Conservation (phyloP, 2,888 invertebrate genomes). For the Lasioglossum pauxillum region DNA sequence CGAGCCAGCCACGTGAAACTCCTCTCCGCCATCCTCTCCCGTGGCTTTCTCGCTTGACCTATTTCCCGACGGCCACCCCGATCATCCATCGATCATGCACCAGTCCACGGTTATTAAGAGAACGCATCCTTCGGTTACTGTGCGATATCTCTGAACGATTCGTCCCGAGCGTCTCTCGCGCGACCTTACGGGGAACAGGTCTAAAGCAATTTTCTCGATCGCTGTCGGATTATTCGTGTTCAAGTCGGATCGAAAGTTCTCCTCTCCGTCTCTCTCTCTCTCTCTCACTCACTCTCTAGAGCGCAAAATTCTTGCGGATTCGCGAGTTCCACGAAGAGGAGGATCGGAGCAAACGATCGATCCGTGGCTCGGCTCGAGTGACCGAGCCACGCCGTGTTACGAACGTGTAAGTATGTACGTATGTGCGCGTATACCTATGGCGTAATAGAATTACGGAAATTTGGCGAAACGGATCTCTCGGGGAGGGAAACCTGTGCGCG, state of each 20-base stretch:
- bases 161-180: not conserved
- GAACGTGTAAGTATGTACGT: not conserved
- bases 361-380: not conserved
- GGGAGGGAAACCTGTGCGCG: constrained; percentile 53
- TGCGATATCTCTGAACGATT: not conserved
- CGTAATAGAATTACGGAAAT: constrained; percentile 25
- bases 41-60: constrained; percentile 28
- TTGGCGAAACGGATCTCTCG: constrained; percentile 44
- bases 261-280: not conserved
- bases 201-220: not conserved
- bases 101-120: not conserved
- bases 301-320: not conserved
- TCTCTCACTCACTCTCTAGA: not conserved
- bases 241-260: too few species aligned
- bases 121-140: not conserved
- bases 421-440: not conserved
- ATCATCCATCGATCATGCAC: constrained; percentile 1
- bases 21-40: constrained; percentile 12
- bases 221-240: not conserved
- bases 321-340: not conserved
- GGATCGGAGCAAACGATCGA: constrained; percentile 21
- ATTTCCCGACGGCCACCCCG: constrained; percentile 11
- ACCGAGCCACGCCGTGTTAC: not conserved
- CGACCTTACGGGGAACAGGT: not conserved
- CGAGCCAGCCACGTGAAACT: constrained; percentile 31